Evolutionary conservation across 2,888 invertebrate genomes (phyloP).

Genomic region (Cancer borealis): DNA sequence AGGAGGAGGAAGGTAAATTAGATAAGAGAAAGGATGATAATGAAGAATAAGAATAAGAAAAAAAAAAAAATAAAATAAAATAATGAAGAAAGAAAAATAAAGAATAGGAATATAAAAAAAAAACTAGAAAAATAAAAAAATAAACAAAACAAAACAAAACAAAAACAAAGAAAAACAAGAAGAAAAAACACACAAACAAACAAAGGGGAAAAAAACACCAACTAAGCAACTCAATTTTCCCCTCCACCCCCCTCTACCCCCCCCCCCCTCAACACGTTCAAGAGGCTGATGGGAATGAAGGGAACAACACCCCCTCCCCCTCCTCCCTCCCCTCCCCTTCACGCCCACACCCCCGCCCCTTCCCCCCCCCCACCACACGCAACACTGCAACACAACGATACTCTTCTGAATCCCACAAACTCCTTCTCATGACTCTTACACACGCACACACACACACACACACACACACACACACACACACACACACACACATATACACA

Average conservation of each 20-base stretch:
- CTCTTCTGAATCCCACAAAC: constrained; percentile 24
- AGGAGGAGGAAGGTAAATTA: not conserved
- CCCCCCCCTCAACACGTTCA: not conserved
- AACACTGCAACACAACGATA: constrained; percentile 34
- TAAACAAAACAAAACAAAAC: not conserved
- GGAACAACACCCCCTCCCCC: not conserved
- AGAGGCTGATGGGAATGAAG: constrained; percentile 12
- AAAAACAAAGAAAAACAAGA: not conserved
- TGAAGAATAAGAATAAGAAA: not conserved
- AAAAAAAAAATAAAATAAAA: not conserved
- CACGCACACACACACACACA: constrained; percentile 35
- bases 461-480: constrained; percentile 25
- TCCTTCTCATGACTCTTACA: not conserved
- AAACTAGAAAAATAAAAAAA: not conserved
- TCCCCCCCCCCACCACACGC: not conserved
- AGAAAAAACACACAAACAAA: not conserved
- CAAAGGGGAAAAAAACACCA: not conserved
- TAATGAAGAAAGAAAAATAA: not conserved
- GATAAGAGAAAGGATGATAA: not conserved
- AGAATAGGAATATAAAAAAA: not conserved
- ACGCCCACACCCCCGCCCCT: not conserved
- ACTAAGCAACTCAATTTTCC: constrained; percentile 5
- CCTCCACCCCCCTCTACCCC: not conserved
- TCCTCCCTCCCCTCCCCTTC: not conserved
- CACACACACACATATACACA: constrained; percentile 14